Conservation (phyloP, 2,888 invertebrate genomes). For the Pharmacophagus antenor region DNA sequence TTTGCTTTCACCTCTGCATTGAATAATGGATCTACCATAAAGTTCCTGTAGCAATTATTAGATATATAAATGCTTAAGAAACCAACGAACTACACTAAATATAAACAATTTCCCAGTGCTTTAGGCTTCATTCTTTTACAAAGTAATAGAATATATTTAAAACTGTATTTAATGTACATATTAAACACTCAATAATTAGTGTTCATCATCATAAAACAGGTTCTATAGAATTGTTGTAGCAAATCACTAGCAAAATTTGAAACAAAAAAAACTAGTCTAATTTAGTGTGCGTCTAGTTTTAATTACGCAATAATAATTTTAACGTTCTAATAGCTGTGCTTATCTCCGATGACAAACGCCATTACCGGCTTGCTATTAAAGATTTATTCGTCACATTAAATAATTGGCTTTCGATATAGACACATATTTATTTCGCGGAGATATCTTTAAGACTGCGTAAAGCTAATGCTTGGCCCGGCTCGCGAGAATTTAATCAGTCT, state of each 20-base stretch:
- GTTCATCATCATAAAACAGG: slow-evolving; percentile 7
- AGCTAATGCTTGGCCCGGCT: slow-evolving; percentile 62
- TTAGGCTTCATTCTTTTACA: too few relatives aligned
- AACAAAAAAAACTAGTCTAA: slow-evolving; percentile 27
- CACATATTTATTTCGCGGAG: slow-evolving; percentile 39
- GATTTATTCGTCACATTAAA: slow-evolving; percentile 45
- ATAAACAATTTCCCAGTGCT: too few relatives aligned
- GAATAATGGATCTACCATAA: too few relatives aligned
- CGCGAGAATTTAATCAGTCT: slow-evolving; percentile 71
- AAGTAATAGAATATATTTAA: too few relatives aligned
- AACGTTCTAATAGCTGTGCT: slow-evolving; percentile 18
- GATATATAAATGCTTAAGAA: too few relatives aligned
- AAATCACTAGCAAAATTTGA: neutral
- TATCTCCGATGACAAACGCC: slow-evolving; percentile 35
- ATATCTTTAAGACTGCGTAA: slow-evolving; percentile 54
- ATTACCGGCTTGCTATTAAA: slow-evolving; percentile 34
- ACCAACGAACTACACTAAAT: too few relatives aligned
- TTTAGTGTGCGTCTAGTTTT: slow-evolving; percentile 21
- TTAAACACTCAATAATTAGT: neutral
- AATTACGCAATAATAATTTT: slow-evolving; percentile 28
- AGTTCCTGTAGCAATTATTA: too few relatives aligned
- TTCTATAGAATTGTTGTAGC: slow-evolving; percentile 6
- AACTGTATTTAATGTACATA: neutral
- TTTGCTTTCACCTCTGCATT: too few relatives aligned
- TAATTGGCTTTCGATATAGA: slow-evolving; percentile 40